Percentiles rank a stretch among this genome's conserved stretches.
These are phyloP conservation scores for Pyxicephalus adspersus DNA, from an alignment of 2,113 vertebrate species.

Conservation along the genomic window DNA sequence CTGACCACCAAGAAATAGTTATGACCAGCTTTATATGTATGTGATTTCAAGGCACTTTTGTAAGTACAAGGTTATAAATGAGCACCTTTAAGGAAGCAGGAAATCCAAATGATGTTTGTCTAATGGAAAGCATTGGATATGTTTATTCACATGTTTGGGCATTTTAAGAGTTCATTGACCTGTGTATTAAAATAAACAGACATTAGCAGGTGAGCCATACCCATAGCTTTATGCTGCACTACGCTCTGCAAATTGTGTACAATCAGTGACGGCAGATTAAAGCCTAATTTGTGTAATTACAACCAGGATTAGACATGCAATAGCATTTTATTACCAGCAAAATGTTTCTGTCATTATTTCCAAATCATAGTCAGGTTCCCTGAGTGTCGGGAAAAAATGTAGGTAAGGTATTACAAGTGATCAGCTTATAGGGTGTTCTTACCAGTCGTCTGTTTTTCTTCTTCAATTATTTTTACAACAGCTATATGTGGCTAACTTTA, in stretches of 20 bases:
- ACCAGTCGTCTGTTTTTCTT: constrained; percentile 40
- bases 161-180: constrained; percentile 13
- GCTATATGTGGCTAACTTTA: constrained; percentile 49
- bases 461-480: constrained; percentile 50
- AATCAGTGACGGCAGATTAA: constrained; percentile 28
- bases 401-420: constrained; percentile 20
- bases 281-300: constrained; percentile 14
- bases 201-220: constrained; percentile 3
- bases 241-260: neutral
- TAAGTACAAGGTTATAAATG: constrained; percentile 8
- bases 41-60: neutral
- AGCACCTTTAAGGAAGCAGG: constrained; percentile 6
- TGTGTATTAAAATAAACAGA: constrained; percentile 5
- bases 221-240: neutral
- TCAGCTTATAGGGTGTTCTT: constrained; percentile 3
- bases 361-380: constrained; percentile 34
- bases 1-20: no score
- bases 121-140: constrained; percentile 19
- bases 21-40: no score
- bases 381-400: constrained; percentile 28
- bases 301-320: constrained; percentile 26
- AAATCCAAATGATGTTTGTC: constrained; percentile 23
- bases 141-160: constrained; percentile 14
- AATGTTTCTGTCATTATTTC: constrained; percentile 45
- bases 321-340: constrained; percentile 33